Evolutionary conservation across 2,113 vertebrate species (phyloP).

Genomic region (Pelusios castaneus): DNA sequence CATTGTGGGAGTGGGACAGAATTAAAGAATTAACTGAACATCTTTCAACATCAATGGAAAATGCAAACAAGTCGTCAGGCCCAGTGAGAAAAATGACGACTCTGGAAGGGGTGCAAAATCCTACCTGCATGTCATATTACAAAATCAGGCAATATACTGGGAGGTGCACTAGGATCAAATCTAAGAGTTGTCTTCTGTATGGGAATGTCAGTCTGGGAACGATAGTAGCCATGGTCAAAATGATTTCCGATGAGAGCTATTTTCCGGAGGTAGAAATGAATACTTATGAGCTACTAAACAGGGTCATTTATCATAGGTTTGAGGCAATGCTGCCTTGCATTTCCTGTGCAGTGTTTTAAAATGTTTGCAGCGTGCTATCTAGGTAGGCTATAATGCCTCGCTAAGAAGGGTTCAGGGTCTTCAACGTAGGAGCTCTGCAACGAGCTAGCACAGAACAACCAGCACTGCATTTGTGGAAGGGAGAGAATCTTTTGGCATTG

Average conservation of each 20-base stretch:
- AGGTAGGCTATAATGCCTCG: neutral
- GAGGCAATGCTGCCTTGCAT: neutral
- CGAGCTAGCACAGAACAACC: accelerated
- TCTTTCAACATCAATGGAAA: neutral
- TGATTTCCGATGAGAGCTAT: neutral
- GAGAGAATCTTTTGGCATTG: neutral
- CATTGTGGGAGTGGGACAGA: neutral
- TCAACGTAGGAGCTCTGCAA: neutral
- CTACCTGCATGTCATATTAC: neutral
- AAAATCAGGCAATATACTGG: neutral
- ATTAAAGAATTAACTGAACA: neutral
- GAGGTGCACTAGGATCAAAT: neutral
- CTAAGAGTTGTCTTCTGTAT: neutral
- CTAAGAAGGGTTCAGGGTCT: neutral
- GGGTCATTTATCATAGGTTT: neutral
- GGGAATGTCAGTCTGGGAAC: neutral
- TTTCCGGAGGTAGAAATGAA: neutral
- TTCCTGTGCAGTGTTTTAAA: neutral
- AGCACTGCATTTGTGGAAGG: accelerated
- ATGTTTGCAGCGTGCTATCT: neutral
- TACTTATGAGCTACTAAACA: neutral
- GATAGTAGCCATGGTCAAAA: neutral
- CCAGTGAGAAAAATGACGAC: slow-evolving; percentile 18
- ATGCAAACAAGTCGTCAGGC: neutral
- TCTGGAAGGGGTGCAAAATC: neutral